Base-by-base conservation (phyloP, 2,113 vertebrate species). In the Zosterops hypoxanthus region DNA sequence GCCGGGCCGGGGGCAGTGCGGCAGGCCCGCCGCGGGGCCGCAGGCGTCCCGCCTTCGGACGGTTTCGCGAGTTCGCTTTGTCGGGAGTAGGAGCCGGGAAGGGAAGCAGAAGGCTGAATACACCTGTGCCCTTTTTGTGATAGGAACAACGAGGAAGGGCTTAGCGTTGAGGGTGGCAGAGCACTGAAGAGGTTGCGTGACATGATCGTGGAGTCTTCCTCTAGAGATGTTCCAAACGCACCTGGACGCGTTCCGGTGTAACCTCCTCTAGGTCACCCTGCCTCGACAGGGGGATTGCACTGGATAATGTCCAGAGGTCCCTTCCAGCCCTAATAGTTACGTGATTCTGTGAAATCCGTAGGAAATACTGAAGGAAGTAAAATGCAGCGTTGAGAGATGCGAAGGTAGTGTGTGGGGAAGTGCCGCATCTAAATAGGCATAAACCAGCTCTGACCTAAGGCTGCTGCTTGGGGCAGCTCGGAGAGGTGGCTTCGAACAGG, bases 61-160 rank as follows among this genome's bases (percentile, higher is more conserved):
- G 16, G 22, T 26, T 33, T 17, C 26, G 66, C 6, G 39, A 15
- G 1, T 33, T 41, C 14, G 34, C 44, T 12, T 25, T 18, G 11
- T 3, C 4, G 23, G 16, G 7, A n/a, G 28, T 1, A 2, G 6
- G 2, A 5, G 28, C 17, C 1, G 3, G 11, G 50, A 12, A 11
- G 33, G 36, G 25, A 29, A 15, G n/a, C 7, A 12, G n/a, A 36
- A 39, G 36, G 28, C 20, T 3, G 72, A 4, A 3, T 14, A 24
- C 6, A 2, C 6, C 17, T 8, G 41, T 24, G 3, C 13, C 20
- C 8, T 19, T 46, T 46, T 4, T 23, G n/a, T 8, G 17, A 8
- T 7, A 9, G 22, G 26, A 41, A 12, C 11, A 18, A 6, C 1
- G 29, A n/a, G 24, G 24, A 47, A n/a, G 29, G 13, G 25, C 12